Evolutionary conservation across 2,888 invertebrate species (phyloP).

Genomic region (Hemistola chrysoprasaria): DNA sequence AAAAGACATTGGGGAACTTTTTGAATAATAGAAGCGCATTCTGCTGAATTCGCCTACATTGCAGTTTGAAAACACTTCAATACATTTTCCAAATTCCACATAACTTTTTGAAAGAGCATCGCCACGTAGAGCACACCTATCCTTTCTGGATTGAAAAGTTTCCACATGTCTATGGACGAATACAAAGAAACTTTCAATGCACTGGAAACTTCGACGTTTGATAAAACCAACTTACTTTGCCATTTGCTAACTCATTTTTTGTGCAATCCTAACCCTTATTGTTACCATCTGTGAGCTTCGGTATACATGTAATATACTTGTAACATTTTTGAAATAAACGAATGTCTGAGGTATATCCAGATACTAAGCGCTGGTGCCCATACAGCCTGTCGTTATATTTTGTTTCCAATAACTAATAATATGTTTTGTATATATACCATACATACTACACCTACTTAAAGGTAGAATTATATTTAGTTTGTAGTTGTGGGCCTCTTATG

Average conservation of each 20-base stretch:
- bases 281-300: slow-evolving; percentile 10
- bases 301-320: too few relatives aligned
- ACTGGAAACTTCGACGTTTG: slow-evolving; percentile 42
- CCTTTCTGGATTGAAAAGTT: slow-evolving; percentile 26
- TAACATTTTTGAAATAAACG: too few relatives aligned
- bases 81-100: background rate
- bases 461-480: too few relatives aligned
- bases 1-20: too few relatives aligned
- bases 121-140: slow-evolving; percentile 14
- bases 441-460: too few relatives aligned
- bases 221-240: slow-evolving; percentile 25
- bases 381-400: too few relatives aligned
- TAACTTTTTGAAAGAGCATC: slow-evolving; percentile 17
- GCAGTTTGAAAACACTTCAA: too few relatives aligned
- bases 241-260: background rate
- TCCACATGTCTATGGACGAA: slow-evolving; percentile 38
- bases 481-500: too few relatives aligned
- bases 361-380: slow-evolving; percentile 16
- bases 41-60: too few relatives aligned
- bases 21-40: too few relatives aligned
- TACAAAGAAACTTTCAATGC: slow-evolving; percentile 44
- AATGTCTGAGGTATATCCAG: slow-evolving; percentile 3
- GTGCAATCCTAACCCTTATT: slow-evolving; percentile 2
- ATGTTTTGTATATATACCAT: too few relatives aligned
- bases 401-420: too few relatives aligned